Base-by-base conservation (phyloP, 2,888 invertebrate genomes). In the Empis livida region DNA sequence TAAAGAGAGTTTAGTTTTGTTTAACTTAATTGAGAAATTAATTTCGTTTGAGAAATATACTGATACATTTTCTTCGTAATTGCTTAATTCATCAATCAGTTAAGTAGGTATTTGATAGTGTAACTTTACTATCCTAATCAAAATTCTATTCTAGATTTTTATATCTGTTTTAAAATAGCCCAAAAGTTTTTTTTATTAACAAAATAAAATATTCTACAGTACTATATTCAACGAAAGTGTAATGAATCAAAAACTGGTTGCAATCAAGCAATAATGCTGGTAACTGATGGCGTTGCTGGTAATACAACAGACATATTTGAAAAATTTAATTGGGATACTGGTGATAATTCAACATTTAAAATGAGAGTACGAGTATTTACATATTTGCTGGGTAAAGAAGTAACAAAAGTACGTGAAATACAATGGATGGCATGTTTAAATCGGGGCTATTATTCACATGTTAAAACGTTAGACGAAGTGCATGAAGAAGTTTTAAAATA, bases 401-500 rank as follows among this genome's bases (percentile, higher is more conserved):
- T 92, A 9, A 82, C 85, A 5, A 94, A 94, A 62, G 85, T 88
- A 1, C 74, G 80, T 38, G 91, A 94, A 67, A 88, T 93, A 46
- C 82, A 83, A 59, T 86, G 86, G 82, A 93, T 97, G 84, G 94
- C 97, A 1, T 97, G 97, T 64, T 74, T 81, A 42, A 97, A 97
- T 71, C 80, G 93, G 73, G 92, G 95, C n/a, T 93, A 82, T 65
- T 94, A 86, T 70, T 86, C 89, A 2, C 96, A 96, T 65, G 90
- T 99, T 14, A 87, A 90, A 55, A 90, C 93, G 0, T 77, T 96
- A 59, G 93, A 95, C 57, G 96, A 99, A 70, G 95, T 96, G 0
- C 85, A 90, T 54, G 93, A 94, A 66, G 90, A 97, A 65, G 96
- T 97, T 17, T 71, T 97, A 58, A 88, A 94, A 66, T 99, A 99